Evolutionary conservation across 2,888 invertebrate species (phyloP).

Genomic region (Amiota communis): DNA sequence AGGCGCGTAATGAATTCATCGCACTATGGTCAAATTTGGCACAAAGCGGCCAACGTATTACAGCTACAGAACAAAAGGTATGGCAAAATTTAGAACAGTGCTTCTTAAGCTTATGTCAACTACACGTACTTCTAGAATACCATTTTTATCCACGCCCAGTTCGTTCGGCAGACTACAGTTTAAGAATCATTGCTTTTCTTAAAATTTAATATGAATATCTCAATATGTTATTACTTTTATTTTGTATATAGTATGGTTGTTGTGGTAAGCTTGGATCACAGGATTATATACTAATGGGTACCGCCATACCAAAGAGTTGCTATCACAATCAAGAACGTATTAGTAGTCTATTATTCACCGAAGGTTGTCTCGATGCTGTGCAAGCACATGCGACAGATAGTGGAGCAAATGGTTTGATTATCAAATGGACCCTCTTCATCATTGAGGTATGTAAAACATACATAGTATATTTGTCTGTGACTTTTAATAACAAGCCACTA

Average conservation of each 20-base stretch:
- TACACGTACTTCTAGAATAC: not conserved
- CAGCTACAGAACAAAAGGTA: constrained; percentile 56
- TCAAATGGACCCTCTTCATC: constrained; percentile 63
- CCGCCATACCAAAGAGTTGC: constrained; percentile 59
- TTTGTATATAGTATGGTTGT: constrained; percentile 61
- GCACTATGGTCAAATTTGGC: constrained; percentile 58
- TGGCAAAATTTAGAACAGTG: not conserved
- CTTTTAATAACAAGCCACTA: constrained; percentile 36
- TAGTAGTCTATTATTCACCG: constrained; percentile 48
- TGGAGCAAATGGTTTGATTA: constrained; percentile 59
- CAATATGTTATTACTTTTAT: constrained; percentile 17
- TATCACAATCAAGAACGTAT: constrained; percentile 50
- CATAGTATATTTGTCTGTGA: not conserved
- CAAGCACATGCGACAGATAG: constrained; percentile 59
- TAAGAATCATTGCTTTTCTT: too few relatives aligned
- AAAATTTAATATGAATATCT: not conserved
- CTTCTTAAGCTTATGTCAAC: not conserved
- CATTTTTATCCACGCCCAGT: not conserved
- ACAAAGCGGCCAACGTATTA: constrained; percentile 49
- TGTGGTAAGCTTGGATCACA: constrained; percentile 66
- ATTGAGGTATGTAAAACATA: constrained; percentile 59
- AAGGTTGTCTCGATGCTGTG: constrained; percentile 57
- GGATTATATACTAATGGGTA: constrained; percentile 60
- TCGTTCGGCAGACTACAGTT: too few relatives aligned
- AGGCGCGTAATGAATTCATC: constrained; percentile 57